Base-by-base conservation (phyloP, 2,888 invertebrate species). In the Orthosia cruda region DNA sequence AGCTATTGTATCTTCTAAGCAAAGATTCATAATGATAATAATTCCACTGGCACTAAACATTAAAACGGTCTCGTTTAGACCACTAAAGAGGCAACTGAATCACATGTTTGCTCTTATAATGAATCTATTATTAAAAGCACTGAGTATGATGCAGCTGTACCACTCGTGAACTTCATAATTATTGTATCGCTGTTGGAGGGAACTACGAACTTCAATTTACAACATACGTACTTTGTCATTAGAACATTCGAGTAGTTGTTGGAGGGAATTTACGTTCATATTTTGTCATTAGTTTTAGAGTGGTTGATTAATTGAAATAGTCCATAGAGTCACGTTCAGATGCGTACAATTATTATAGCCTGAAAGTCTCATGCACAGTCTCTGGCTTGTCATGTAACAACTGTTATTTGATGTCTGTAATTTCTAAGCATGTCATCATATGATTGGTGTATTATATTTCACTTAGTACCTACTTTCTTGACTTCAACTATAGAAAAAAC, bases 71-170 rank as follows among this genome's bases (percentile, higher is more conserved):
- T 66, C 58, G 20, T 57, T n/a, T 74, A 49, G 15, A 55, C 49
- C 64, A 74, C 74, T 45, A 57, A 65, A 54, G 47, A 20, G 54
- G 23, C 23, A 40, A 75, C 13, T 54, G 47, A 23, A 59, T 59
- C 23, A 76, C 23, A 26, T 76, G 74, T 68, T 75, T 59, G 59
- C 47, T 59, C 52, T 68, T 68, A 59, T 68, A 59, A 76, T 59
- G 23, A 68, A 68, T 23, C 47, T 76, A 59, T 75, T 74, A 75
- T 74, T 67, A 59, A 74, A 74, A 74, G 47, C 40, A 74, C 26
- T 18, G 18, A 64, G 40, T n/a, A 40, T 74, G 45, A n/a, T 67
- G 58, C 49, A 40, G 73, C 40, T 52, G 65, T 74, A 67, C 23
- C 32, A 75, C 58, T 59, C 67, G 26, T 32, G 32, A 18, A 26